Conservation (phyloP, 2,797 vertebrate species). For the Gorsachius magnificus region DNA sequence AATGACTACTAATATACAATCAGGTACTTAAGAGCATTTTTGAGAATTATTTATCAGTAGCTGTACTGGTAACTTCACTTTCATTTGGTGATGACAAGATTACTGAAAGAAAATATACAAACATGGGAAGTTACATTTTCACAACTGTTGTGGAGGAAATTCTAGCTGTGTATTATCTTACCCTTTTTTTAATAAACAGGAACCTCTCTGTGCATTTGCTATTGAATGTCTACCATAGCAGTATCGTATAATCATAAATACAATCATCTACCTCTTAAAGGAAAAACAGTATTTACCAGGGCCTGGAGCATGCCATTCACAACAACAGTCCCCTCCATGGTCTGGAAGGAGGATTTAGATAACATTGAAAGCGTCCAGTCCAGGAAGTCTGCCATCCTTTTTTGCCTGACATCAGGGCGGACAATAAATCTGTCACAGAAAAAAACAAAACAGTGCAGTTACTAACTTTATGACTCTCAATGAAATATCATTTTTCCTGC, state of each 20-base stretch:
- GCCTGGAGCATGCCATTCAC: slow-evolving; percentile 91
- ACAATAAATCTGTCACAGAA: slow-evolving; percentile 86
- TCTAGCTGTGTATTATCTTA: not conserved
- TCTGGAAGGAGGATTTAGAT: slow-evolving; percentile 80
- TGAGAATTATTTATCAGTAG: not conserved
- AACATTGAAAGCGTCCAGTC: slow-evolving; percentile 90
- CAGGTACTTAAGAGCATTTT: not conserved
- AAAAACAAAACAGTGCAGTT: not conserved
- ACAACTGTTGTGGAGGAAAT: not conserved
- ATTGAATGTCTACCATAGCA: not conserved
- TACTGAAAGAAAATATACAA: not conserved
- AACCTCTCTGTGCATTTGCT: not conserved
- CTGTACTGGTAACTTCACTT: not conserved
- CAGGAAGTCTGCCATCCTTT: slow-evolving; percentile 88
- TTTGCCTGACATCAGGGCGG: slow-evolving; percentile 91
- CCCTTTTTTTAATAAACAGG: not conserved
- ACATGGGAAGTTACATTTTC: not conserved
- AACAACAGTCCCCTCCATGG: slow-evolving; percentile 80
- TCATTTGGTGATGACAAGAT: not conserved
- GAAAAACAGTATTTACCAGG: slow-evolving; percentile 81
- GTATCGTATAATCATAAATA: not conserved
- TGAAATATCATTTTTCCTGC: not conserved
- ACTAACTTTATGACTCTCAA: not conserved
- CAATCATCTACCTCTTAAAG: not conserved
- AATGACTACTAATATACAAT: not conserved